Conservation (phyloP, 2,888 invertebrate genomes). For the Orchesellides sinensis region DNA sequence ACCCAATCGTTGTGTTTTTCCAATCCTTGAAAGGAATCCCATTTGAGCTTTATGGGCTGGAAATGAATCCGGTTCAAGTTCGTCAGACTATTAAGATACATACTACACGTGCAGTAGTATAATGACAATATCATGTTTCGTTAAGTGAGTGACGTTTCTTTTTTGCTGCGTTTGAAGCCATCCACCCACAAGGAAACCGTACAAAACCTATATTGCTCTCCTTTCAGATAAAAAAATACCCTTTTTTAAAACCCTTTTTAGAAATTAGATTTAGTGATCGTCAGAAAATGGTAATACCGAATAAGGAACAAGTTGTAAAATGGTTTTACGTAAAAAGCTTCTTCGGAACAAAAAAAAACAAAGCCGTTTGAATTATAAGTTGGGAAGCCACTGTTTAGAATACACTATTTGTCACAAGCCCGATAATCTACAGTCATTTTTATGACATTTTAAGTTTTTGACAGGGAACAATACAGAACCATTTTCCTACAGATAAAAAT, state of each 20-base stretch:
- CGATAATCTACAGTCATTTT: slow-evolving; percentile 15
- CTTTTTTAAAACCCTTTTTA: not conserved
- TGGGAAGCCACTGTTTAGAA: slow-evolving; percentile 4
- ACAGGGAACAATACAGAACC: slow-evolving; percentile 29
- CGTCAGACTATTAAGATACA: not conserved
- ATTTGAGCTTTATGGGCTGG: slow-evolving; percentile 37
- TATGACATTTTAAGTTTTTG: slow-evolving; percentile 38
- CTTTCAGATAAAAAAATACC: not conserved
- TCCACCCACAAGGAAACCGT: not conserved
- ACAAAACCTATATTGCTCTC: not conserved
- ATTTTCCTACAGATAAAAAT: slow-evolving; percentile 43
- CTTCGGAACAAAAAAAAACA: not conserved
- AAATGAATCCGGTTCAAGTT: slow-evolving; percentile 44
- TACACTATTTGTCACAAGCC: slow-evolving; percentile 19
- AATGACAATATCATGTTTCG: slow-evolving; percentile 16
- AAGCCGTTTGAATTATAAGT: slow-evolving; percentile 9
- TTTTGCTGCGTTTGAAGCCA: not conserved
- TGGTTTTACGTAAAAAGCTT: not conserved
- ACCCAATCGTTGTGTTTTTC: not conserved
- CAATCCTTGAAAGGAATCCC: slow-evolving; percentile 24
- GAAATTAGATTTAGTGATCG: not conserved
- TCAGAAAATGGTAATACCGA: slow-evolving; percentile 19
- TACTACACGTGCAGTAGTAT: not conserved
- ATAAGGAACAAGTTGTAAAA: slow-evolving; percentile 16
- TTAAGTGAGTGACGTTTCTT: too few relatives aligned